phyloP scores from a whole-genome alignment of 2,797 vertebrate genomes.

The Epinephelus malabaricus region DNA sequence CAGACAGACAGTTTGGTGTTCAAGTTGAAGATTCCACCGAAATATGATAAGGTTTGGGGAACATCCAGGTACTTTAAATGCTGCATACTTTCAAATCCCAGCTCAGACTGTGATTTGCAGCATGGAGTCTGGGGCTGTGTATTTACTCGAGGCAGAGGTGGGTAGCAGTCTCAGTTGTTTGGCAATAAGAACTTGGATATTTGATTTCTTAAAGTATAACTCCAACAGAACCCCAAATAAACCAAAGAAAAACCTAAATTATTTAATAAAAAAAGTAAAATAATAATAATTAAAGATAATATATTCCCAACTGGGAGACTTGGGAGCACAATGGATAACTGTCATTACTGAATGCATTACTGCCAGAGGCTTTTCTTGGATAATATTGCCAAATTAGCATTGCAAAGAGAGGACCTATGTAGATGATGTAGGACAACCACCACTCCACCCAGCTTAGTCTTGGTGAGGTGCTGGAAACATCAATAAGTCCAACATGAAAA shows the following conservation, averaged over 20 bases:
- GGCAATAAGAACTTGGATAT: background rate
- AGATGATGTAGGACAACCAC: too few species aligned
- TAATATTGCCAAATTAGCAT: slow-evolving; percentile 8
- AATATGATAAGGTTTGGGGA: background rate
- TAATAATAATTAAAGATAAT: too few species aligned
- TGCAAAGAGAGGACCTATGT: background rate
- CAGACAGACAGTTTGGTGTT: slow-evolving; percentile 7
- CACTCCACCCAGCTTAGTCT: too few species aligned
- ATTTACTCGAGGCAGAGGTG: background rate
- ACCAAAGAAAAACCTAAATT: background rate
- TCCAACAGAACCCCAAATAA: background rate
- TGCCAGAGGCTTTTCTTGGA: background rate
- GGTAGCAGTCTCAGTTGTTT: background rate
- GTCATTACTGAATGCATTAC: background rate
- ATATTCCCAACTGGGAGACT: too few species aligned
- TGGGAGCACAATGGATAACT: too few species aligned
- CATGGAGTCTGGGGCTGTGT: background rate
- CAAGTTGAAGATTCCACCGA: background rate
- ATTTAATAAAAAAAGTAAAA: background rate
- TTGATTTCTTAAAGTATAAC: background rate
- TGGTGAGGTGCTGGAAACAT: too few species aligned
- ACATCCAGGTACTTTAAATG: slow-evolving; percentile 8
- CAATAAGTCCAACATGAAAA: background rate
- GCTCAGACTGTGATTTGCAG: slow-evolving; percentile 19
- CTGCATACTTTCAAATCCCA: slow-evolving; percentile 19